phyloP scores from a whole-genome alignment of 37 sponge, comb jelly and placozoan species.

The Aplysina aerophoba region DNA sequence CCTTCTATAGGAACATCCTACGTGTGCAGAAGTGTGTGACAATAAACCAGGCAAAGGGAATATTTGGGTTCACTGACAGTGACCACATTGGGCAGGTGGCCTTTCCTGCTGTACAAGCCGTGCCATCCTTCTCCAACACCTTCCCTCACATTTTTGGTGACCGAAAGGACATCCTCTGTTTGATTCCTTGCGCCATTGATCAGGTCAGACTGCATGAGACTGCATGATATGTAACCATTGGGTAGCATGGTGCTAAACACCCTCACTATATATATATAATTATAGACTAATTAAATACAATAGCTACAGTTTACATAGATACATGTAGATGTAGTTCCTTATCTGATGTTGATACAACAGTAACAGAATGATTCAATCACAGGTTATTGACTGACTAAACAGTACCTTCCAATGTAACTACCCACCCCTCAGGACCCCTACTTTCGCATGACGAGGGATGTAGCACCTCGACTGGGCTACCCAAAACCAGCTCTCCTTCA shows the following conservation, averaged over 20 bases:
- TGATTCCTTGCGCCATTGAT: conserved; percentile 99
- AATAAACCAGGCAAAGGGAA: conserved; percentile 93
- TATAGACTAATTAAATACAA: too few relatives aligned
- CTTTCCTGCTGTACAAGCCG: conserved; percentile 97
- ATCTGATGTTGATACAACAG: too few relatives aligned
- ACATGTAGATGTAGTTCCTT: too few relatives aligned
- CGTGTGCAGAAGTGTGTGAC: conserved; percentile 95
- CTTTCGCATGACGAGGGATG: conserved; percentile 98
- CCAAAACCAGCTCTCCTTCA: conserved; percentile 95
- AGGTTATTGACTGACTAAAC: too few relatives aligned
- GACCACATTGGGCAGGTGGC: conserved; percentile 95
- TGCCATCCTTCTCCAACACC: conserved; percentile 91
- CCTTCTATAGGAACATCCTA: conserved; percentile 81
- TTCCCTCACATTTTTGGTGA: conserved; percentile 96
- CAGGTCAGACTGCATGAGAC: conserved; percentile 90
- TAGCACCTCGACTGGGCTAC: conserved; percentile 95
- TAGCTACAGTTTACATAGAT: too few relatives aligned
- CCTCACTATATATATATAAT: too few relatives aligned
- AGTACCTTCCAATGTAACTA: neutral
- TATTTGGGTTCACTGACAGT: conserved; percentile 95
- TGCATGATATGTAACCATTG: too few relatives aligned
- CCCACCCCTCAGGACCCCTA: conserved; percentile 86
- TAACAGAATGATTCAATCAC: too few relatives aligned
- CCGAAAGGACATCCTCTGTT: conserved; percentile 85
- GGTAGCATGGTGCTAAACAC: too few relatives aligned